phyloP scores from a whole-genome alignment of 2,113 vertebrate species.

The Colossoma macropomum region DNA sequence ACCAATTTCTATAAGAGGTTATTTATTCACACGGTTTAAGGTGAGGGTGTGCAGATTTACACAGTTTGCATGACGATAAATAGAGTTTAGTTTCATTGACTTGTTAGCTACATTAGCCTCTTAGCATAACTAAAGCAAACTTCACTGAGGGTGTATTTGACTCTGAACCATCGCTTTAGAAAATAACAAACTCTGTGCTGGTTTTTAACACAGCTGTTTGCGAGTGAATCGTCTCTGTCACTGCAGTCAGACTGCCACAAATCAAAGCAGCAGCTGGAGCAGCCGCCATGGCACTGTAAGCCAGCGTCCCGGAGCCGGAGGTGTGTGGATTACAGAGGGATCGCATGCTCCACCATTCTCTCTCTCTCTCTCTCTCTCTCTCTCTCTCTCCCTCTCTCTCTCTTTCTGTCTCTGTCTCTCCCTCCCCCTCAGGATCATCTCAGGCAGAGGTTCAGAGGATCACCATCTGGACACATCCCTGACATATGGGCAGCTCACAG shows the following conservation, averaged over 20 bases:
- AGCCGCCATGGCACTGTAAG: constrained; percentile 41
- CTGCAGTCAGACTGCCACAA: constrained; percentile 60
- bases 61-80: no score
- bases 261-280: constrained; percentile 73
- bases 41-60: no score
- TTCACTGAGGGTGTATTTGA: no score
- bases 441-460: constrained; percentile 71
- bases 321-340: constrained; percentile 76
- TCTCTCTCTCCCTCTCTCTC: constrained; percentile 13
- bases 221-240: background rate
- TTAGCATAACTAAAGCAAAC: no score
- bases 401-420: constrained; percentile 24
- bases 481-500: constrained; percentile 73
- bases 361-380: constrained; percentile 48
- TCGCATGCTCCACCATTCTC: constrained; percentile 61
- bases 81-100: no score
- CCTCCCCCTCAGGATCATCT: constrained; percentile 61
- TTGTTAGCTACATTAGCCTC: no score
- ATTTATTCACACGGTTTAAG: no score
- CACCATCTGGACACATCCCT: constrained; percentile 77
- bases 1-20: no score
- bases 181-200: background rate
- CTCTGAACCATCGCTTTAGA: background rate
- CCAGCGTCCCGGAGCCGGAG: constrained; percentile 69
- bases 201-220: background rate